Conservation (phyloP, 2,888 invertebrate species). For the Nymphalis c-album region DNA sequence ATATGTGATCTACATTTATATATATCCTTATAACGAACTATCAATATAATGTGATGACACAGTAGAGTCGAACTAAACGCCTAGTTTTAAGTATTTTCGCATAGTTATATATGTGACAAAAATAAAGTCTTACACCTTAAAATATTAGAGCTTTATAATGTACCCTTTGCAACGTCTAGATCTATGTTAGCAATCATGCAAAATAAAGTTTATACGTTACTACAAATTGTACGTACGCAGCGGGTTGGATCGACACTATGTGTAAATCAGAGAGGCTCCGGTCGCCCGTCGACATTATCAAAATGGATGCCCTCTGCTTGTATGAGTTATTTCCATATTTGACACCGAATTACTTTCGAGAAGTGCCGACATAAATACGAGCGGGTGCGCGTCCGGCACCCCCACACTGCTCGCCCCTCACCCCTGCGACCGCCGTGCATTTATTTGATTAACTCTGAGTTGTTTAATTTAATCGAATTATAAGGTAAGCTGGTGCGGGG, state of each 20-base stretch:
- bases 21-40: too few relatives aligned
- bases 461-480: constrained; percentile 82
- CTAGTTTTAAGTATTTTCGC: too few relatives aligned
- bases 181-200: constrained; percentile 3
- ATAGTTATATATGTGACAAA: too few relatives aligned
- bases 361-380: constrained; percentile 80
- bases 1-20: too few relatives aligned
- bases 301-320: constrained; percentile 77
- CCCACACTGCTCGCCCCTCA: constrained; percentile 49
- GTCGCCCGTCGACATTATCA: constrained; percentile 77
- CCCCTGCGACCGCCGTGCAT: constrained; percentile 71
- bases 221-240: constrained; percentile 23
- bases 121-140: too few relatives aligned
- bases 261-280: constrained; percentile 75
- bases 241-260: constrained; percentile 49
- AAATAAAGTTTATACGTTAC: not conserved
- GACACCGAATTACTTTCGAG: constrained; percentile 82
- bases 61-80: too few relatives aligned
- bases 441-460: constrained; percentile 83
- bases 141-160: not conserved
- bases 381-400: constrained; percentile 45
- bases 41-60: too few relatives aligned
- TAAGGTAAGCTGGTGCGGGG: constrained; percentile 66
- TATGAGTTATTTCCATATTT: constrained; percentile 82
- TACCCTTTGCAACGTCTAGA: not conserved